phyloP scores from a whole-genome alignment of 2,888 invertebrate genomes.

The Myopa testacea region DNA sequence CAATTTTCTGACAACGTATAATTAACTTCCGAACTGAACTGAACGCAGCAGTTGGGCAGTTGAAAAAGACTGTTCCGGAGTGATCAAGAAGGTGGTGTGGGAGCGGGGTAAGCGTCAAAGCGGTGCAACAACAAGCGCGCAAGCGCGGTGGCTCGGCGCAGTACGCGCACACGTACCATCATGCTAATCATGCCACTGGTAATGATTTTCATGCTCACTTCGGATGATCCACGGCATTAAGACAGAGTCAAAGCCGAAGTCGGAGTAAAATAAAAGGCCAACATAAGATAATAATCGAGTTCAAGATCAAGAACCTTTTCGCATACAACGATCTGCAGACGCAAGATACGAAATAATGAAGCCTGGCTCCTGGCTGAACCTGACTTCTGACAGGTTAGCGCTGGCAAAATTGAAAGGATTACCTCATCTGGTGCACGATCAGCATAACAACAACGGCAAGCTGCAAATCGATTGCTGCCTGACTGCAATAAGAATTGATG shows the following conservation, averaged over 20 bases:
- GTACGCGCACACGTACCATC: constrained; percentile 37
- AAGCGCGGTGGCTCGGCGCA: constrained; percentile 25
- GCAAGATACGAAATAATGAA: constrained; percentile 35
- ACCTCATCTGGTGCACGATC: constrained; percentile 46
- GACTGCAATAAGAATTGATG: neutral
- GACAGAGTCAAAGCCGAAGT: neutral
- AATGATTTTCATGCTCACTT: constrained; percentile 25
- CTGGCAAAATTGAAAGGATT: constrained; percentile 51
- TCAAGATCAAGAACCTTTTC: constrained; percentile 38
- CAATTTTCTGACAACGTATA: constrained; percentile 48
- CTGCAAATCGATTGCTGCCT: neutral
- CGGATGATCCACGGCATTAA: constrained; percentile 10
- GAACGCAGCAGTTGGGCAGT: constrained; percentile 3
- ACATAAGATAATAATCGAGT: constrained; percentile 19
- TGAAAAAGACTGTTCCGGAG: constrained; percentile 23
- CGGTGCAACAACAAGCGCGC: constrained; percentile 30
- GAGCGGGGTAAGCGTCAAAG: neutral
- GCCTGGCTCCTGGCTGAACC: constrained; percentile 51
- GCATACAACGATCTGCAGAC: neutral
- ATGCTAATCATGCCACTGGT: constrained; percentile 26
- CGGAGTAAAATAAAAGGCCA: neutral
- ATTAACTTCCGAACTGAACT: constrained; percentile 49
- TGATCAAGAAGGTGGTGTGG: constrained; percentile 16
- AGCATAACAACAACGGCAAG: neutral
- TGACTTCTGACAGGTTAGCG: constrained; percentile 42